These are phyloP conservation scores for Microcebus tavaratra DNA, from an alignment of 2,113 vertebrate genomes.

Conservation along the genomic window DNA sequence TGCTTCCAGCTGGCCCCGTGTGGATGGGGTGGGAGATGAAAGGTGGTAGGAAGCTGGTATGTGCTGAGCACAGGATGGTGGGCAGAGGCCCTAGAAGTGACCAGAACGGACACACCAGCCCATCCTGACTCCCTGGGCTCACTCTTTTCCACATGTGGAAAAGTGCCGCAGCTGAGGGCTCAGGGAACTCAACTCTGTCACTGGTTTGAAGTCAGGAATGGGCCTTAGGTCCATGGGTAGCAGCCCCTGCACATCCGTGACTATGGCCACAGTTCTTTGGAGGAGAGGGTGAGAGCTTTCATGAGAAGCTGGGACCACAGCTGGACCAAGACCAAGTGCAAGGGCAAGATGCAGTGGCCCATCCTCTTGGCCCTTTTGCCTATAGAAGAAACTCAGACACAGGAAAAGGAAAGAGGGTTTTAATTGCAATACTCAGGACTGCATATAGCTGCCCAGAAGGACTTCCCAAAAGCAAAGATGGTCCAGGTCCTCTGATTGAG, in stretches of 20 bases:
- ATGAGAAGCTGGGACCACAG: background rate
- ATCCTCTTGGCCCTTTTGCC: background rate
- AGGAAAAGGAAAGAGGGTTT: background rate
- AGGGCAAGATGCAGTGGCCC: background rate
- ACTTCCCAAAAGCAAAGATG: background rate
- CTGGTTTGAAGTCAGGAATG: background rate
- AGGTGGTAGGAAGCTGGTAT: background rate
- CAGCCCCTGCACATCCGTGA: background rate
- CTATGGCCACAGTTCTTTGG: background rate
- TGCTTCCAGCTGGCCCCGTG: background rate
- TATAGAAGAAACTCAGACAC: background rate
- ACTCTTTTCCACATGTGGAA: background rate
- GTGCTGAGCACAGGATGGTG: background rate
- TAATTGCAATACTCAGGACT: background rate
- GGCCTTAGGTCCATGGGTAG: background rate
- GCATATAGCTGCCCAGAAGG: background rate
- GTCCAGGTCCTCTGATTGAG: background rate
- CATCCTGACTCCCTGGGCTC: background rate
- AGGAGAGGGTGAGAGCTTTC: background rate
- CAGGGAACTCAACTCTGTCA: background rate
- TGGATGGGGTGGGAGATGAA: too few species aligned
- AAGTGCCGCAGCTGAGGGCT: background rate
- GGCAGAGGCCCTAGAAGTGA: background rate
- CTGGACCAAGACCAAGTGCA: background rate
- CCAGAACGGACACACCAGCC: background rate